Percentiles rank a stretch among this genome's conserved stretches.
phyloP scores from a whole-genome alignment of 2,797 vertebrate species.

The Hipposideros larvatus region DNA sequence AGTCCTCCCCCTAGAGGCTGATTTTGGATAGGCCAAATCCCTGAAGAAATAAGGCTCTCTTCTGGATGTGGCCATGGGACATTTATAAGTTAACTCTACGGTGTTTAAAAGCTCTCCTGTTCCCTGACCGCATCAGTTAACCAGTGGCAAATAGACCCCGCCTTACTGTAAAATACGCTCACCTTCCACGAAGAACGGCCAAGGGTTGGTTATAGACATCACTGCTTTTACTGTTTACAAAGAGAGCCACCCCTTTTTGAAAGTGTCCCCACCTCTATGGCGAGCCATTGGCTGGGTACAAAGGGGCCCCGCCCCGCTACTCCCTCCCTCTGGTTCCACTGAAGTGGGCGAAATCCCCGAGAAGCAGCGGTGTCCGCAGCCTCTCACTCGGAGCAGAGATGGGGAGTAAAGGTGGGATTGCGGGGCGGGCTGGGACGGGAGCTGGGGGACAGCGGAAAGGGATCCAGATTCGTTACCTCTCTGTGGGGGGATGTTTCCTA shows the following conservation, averaged over 20 bases:
- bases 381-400: constrained; percentile 60
- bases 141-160: neutral
- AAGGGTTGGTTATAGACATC: neutral
- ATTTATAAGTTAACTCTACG: neutral
- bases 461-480: neutral
- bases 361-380: constrained; percentile 62
- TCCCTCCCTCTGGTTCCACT: constrained; percentile 34
- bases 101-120: neutral
- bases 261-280: constrained; percentile 49
- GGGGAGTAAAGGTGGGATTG: constrained; percentile 80
- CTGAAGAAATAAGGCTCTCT: neutral
- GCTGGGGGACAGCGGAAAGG: neutral
- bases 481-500: neutral
- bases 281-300: constrained; percentile 78
- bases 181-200: neutral
- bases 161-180: neutral
- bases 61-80: neutral
- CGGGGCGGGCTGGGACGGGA: neutral
- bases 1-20: constrained; percentile 28
- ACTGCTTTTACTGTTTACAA: constrained; percentile 25
- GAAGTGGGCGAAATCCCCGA: constrained; percentile 63
- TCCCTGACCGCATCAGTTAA: neutral
- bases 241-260: constrained; percentile 50
- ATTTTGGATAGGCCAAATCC: neutral
- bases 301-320: constrained; percentile 60